Evolutionary conservation across 1,140 invertebrate genomes (phyloP).

Genomic region (Dinoponera quadriceps): DNA sequence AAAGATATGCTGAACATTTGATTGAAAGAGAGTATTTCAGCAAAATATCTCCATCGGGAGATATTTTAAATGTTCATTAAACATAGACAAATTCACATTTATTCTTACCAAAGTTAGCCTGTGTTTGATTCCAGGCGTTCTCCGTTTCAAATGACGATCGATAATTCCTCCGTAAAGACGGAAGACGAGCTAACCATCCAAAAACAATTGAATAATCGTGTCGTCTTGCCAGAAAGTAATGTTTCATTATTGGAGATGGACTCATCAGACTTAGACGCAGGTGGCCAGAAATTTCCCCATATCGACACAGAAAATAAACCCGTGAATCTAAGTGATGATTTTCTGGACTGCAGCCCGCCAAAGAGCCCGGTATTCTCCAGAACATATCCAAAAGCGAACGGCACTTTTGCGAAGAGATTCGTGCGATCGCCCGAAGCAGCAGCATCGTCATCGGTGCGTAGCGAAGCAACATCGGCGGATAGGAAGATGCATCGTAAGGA

Average conservation of each 20-base stretch:
- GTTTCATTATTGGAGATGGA: neutral
- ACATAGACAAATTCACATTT: neutral
- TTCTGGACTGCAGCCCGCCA: neutral
- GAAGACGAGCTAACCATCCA: neutral
- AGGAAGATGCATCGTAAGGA: neutral
- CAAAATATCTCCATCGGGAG: too few species aligned
- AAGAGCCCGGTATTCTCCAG: constrained; percentile 29
- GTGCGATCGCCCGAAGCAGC: neutral
- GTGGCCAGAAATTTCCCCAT: neutral
- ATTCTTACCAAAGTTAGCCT: neutral
- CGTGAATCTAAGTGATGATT: neutral
- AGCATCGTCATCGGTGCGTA: neutral
- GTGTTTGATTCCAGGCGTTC: constrained; percentile 1
- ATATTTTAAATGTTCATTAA: neutral
- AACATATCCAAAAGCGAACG: neutral
- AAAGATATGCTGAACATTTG: too few species aligned
- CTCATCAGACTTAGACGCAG: neutral
- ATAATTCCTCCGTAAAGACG: neutral
- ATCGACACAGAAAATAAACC: neutral
- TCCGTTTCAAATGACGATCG: neutral
- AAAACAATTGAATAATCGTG: neutral
- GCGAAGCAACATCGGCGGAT: neutral
- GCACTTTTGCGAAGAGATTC: neutral
- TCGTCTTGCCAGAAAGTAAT: neutral
- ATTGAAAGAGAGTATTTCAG: too few species aligned